Base-by-base conservation (phyloP, 2,888 invertebrate species). In the Cinara cedri region DNA sequence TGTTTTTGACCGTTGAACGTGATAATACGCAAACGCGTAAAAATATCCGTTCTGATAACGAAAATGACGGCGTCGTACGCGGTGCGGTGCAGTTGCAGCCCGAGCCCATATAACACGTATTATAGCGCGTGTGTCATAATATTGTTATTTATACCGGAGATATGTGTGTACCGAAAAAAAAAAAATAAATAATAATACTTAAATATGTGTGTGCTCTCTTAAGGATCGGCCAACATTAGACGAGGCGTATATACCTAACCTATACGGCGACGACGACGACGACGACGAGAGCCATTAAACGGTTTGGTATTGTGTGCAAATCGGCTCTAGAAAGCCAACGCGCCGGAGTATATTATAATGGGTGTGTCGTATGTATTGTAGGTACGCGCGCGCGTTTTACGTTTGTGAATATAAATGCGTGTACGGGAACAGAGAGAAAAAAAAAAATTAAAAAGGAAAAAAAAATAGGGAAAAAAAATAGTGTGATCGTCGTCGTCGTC, bases 221-320 rank as follows among this genome's bases (percentile, higher is more conserved):
- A 70, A 78, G 78, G 78, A 78, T 78, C 78, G 78, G 70, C 68
- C 68, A 51, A 68, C 78, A 60, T 78, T 70, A 78, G 78, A 78
- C 78, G 42, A 78, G 78, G 66, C 76, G 76, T 76, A 74, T 26
- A 51, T 51, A 34, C 34, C 34, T 34, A 34, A 34, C 34, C 34
- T 34, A 51, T 19, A 51, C 26, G 19, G 44, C 46, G 34, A 34
- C 34, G 34, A 34, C 34, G 34, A 34, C 34, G 34, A 44, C 55
- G 66, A 70, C 49, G 62, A 60, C 57, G 70, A 70, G 68, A 78
- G 60, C 78, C 70, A 70, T 78, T 78, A 68, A 78, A 78, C 78
- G 78, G 57, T 68, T 78, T 51, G 70, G 78, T 55, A 78, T 78
- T 78, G 78, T 78, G 78, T 78, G 78, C 78, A 78, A 78, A 78